Evolutionary conservation across 2,113 vertebrate species (phyloP).

Genomic region (Carettochelys insculpta): DNA sequence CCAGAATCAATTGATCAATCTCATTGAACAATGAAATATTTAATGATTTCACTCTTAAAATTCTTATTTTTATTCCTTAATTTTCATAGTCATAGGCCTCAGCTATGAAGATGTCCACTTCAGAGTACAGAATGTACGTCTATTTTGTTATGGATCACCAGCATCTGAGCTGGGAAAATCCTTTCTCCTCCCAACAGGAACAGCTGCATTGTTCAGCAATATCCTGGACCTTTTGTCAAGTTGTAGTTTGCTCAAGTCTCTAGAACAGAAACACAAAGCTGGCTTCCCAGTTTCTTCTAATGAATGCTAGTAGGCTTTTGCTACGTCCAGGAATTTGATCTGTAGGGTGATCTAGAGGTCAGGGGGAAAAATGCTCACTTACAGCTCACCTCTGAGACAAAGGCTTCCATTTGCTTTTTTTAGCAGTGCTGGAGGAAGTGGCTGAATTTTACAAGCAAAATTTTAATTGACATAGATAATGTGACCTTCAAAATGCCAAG

Average conservation of each 20-base stretch:
- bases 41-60: not conserved
- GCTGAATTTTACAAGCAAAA: conserved; percentile 67
- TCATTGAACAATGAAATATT: not conserved
- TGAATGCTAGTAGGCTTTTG: conserved; percentile 73
- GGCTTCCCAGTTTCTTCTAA: conserved; percentile 71
- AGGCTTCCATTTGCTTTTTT: conserved; percentile 76
- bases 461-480: conserved; percentile 58
- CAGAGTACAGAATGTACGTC: not conserved
- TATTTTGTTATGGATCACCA: not conserved
- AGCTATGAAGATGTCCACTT: not conserved
- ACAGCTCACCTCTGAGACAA: conserved; percentile 56
- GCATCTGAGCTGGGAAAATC: not conserved
- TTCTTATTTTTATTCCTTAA: too few species aligned
- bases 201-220: conserved; percentile 60
- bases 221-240: conserved; percentile 69
- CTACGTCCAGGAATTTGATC: conserved; percentile 72
- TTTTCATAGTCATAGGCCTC: not conserved
- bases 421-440: conserved; percentile 75
- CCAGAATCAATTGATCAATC: not conserved
- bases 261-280: conserved; percentile 59
- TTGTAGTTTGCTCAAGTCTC: conserved; percentile 29
- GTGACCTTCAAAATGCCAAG: conserved; percentile 27
- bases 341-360: conserved; percentile 71
- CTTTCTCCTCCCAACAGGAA: conserved; percentile 39
- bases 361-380: conserved; percentile 71